Evolutionary conservation across 2,113 vertebrate species (phyloP).

Genomic region (Pelmatolapia mariae): DNA sequence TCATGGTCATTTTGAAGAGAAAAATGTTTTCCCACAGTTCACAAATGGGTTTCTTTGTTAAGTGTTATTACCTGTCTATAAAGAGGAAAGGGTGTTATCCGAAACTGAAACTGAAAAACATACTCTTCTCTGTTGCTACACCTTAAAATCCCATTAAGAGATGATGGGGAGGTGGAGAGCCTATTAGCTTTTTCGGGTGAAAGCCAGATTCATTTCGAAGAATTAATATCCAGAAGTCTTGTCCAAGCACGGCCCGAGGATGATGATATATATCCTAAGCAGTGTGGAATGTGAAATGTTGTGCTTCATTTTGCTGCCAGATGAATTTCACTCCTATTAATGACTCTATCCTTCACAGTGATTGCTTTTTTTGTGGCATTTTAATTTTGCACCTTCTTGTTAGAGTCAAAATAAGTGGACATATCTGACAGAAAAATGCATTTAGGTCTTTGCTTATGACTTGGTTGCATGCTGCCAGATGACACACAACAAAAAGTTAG

Average conservation of each 20-base stretch:
- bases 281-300: neutral
- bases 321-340: neutral
- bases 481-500: neutral
- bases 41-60: neutral
- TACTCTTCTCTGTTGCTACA: neutral
- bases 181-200: neutral
- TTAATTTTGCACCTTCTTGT: neutral
- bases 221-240: neutral
- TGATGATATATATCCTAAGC: neutral
- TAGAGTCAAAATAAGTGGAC: neutral
- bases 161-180: neutral
- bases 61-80: neutral
- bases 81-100: neutral
- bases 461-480: neutral
- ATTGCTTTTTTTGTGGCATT: neutral
- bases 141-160: slow-evolving; percentile 4
- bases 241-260: neutral
- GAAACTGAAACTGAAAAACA: neutral
- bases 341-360: neutral
- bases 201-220: slow-evolving; percentile 16
- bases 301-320: neutral
- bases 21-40: neutral
- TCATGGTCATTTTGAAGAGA: neutral
- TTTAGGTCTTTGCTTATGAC: neutral
- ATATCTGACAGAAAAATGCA: neutral